These are phyloP conservation scores for Tanaodytes sp. DNA, from an alignment of 2,888 invertebrate genomes.

Conservation along the genomic window DNA sequence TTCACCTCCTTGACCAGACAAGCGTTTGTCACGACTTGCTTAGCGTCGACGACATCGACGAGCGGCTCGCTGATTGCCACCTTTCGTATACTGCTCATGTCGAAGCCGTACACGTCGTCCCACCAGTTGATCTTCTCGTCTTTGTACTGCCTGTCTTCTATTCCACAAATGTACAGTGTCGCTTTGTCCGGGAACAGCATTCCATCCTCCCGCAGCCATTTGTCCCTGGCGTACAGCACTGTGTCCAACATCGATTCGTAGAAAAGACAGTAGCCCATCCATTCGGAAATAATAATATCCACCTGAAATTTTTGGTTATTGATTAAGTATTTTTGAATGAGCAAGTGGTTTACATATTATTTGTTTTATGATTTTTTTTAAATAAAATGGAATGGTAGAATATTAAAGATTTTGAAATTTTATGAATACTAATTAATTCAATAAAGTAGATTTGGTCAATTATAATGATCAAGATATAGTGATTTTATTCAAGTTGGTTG, in stretches of 20 bases:
- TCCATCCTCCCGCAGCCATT: conserved; percentile 94
- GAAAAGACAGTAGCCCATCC: conserved; percentile 92
- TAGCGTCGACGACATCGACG: conserved; percentile 98
- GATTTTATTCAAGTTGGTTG: too few relatives aligned
- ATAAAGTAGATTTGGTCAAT: too few relatives aligned
- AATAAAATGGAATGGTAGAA: too few relatives aligned
- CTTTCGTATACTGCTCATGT: conserved; percentile 98
- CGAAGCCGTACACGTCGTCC: conserved; percentile 99
- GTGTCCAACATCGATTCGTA: conserved; percentile 99
- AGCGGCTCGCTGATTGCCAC: conserved; percentile 98
- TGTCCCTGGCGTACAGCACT: conserved; percentile 97
- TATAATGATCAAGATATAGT: too few relatives aligned
- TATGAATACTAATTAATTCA: too few relatives aligned
- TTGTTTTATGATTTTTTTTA: too few relatives aligned
- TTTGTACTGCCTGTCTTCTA: conserved; percentile 98
- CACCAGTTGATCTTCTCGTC: conserved; percentile 99
- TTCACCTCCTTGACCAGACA: conserved; percentile 97
- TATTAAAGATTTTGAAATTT: too few relatives aligned
- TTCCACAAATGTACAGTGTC: conserved; percentile 93
- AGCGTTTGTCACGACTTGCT: conserved; percentile 97
- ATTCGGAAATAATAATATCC: conserved; percentile 90
- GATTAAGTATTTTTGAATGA: conserved; percentile 87
- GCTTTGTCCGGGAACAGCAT: conserved; percentile 95
- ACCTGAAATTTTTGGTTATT: too few relatives aligned
- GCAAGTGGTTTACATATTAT: too few relatives aligned